phyloP scores from a whole-genome alignment of 2,113 vertebrate genomes.

The Delphinus delphis region DNA sequence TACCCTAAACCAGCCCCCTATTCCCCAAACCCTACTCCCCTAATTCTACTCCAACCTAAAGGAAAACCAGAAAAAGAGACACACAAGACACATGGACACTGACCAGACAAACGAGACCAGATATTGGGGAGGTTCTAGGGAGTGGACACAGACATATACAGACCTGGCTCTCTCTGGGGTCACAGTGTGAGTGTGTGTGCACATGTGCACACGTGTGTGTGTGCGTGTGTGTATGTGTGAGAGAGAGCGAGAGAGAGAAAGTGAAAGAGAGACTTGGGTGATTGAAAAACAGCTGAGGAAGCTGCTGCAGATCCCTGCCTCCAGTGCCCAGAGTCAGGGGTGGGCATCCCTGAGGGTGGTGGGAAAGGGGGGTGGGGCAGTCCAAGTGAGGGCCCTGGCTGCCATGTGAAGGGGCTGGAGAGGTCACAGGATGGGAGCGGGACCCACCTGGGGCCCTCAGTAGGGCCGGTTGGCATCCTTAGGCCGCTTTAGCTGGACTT shows the following conservation, averaged over 20 bases:
- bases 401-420: background rate
- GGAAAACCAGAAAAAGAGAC: constrained; percentile 50
- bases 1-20: background rate
- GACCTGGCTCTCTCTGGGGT: background rate
- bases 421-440: background rate
- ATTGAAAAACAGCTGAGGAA: background rate
- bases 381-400: background rate
- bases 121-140: background rate
- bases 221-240: background rate
- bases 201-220: background rate
- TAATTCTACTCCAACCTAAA: constrained; percentile 44
- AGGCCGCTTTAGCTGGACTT: constrained; percentile 94
- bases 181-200: background rate
- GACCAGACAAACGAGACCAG: constrained; percentile 60
- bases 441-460: constrained; percentile 84
- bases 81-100: constrained; percentile 63
- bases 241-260: background rate
- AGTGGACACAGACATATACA: background rate
- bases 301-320: background rate
- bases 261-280: background rate
- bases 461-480: constrained; percentile 95
- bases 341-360: background rate
- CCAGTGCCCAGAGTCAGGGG: background rate
- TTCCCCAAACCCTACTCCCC: background rate
- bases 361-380: background rate